These are phyloP conservation scores for Saccopteryx leptura DNA, from an alignment of 2,113 vertebrate genomes.

Conservation along the genomic window DNA sequence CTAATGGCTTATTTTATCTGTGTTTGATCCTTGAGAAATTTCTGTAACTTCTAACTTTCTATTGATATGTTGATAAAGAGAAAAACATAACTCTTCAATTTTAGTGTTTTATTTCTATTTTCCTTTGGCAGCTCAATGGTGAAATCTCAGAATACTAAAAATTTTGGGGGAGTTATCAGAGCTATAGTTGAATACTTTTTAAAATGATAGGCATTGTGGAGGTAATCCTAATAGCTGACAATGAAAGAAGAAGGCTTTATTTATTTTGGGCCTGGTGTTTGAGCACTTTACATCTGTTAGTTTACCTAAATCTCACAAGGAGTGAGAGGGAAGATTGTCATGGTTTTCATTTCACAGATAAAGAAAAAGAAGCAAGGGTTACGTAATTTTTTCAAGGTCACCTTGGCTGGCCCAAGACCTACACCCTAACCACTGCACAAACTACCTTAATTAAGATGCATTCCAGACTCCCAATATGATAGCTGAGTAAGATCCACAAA, in stretches of 20 bases:
- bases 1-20: not conserved
- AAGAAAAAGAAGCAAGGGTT: not conserved
- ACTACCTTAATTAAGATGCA: not conserved
- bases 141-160: slow-evolving; percentile 13
- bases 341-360: not conserved
- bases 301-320: slow-evolving; percentile 24
- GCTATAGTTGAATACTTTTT: not conserved
- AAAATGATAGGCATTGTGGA: not conserved
- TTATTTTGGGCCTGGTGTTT: not conserved
- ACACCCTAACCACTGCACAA: not conserved
- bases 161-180: not conserved
- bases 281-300: not conserved
- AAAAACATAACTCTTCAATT: slow-evolving; percentile 32
- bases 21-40: slow-evolving; percentile 45
- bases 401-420: not conserved
- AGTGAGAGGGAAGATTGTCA: not conserved
- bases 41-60: slow-evolving; percentile 49
- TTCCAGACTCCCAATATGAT: not conserved
- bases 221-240: not conserved
- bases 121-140: not conserved
- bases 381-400: slow-evolving; percentile 7
- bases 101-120: slow-evolving; percentile 39
- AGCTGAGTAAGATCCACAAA: not conserved
- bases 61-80: slow-evolving; percentile 31
- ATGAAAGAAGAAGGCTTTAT: not conserved